phyloP scores from a whole-genome alignment of 1,140 invertebrate genomes.

The Dermatophagoides farinae region DNA sequence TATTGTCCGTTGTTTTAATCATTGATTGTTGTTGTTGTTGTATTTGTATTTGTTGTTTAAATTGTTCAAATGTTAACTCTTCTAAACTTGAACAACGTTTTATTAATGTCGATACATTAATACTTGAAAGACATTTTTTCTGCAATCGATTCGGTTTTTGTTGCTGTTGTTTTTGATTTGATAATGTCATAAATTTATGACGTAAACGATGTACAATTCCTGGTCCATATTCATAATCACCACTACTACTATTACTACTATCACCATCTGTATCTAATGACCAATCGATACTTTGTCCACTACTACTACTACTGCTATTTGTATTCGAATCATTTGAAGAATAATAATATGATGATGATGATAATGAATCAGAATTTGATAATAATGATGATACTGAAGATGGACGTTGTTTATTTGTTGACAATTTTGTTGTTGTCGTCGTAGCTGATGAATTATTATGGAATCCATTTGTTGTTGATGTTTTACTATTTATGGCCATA shows the following conservation, averaged over 20 bases:
- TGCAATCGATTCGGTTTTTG: background rate
- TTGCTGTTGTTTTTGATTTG: background rate
- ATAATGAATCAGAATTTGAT: no score
- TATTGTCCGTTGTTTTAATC: background rate
- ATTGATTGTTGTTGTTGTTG: background rate
- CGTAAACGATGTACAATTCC: background rate
- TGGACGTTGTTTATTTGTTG: no score
- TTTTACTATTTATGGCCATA: no score
- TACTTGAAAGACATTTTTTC: background rate
- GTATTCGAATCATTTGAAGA: no score
- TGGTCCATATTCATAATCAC: background rate
- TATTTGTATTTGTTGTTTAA: background rate
- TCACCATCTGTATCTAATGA: background rate
- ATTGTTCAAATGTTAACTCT: constrained; percentile 4
- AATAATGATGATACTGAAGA: no score
- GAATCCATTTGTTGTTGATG: no score
- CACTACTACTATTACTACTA: background rate
- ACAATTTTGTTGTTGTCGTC: no score
- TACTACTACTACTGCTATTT: no score
- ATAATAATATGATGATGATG: no score
- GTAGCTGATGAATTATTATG: no score
- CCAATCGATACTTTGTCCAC: no score
- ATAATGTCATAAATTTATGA: constrained; percentile 4
- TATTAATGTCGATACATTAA: background rate
- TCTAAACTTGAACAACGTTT: constrained; percentile 4